These are phyloP conservation scores for Himalopsyche anomala DNA, from an alignment of 2,888 invertebrate species.

Conservation along the genomic window DNA sequence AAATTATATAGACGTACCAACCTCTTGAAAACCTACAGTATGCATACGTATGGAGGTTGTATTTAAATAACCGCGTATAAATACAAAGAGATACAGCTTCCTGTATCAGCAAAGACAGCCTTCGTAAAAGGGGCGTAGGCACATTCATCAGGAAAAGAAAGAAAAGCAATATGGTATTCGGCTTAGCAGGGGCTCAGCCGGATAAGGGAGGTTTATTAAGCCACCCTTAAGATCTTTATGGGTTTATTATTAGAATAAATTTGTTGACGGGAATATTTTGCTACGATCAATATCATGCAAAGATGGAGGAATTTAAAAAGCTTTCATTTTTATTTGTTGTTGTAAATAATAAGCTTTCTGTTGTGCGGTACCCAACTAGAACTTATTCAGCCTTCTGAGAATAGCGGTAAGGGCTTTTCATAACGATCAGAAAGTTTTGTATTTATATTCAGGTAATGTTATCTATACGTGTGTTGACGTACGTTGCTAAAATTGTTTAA, in stretches of 20 bases:
- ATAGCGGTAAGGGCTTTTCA: too few relatives aligned
- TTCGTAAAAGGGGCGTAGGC: background rate
- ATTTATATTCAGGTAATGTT: too few relatives aligned
- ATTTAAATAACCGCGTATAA: background rate
- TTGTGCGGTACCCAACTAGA: too few relatives aligned
- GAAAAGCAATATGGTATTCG: conserved; percentile 24
- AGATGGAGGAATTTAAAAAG: too few relatives aligned
- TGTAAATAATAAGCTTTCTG: too few relatives aligned
- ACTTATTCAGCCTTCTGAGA: too few relatives aligned
- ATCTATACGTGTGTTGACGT: too few relatives aligned
- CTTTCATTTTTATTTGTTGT: too few relatives aligned
- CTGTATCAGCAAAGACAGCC: conserved; percentile 21
- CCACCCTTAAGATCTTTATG: conserved; percentile 17
- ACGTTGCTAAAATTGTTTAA: too few relatives aligned
- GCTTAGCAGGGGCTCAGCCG: background rate
- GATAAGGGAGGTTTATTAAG: conserved; percentile 27
- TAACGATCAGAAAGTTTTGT: too few relatives aligned
- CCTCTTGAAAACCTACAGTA: background rate
- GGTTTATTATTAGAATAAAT: conserved; percentile 22
- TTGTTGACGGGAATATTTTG: background rate
- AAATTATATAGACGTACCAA: background rate
- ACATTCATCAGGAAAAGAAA: conserved; percentile 26
- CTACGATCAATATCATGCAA: background rate
- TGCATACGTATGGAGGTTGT: background rate
- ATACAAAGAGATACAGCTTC: background rate